Evolutionary conservation across 1,140 invertebrate genomes (phyloP), one percentile per base, ranked within the genome.

Genomic region (Caenorhabditis elegans): DNA sequence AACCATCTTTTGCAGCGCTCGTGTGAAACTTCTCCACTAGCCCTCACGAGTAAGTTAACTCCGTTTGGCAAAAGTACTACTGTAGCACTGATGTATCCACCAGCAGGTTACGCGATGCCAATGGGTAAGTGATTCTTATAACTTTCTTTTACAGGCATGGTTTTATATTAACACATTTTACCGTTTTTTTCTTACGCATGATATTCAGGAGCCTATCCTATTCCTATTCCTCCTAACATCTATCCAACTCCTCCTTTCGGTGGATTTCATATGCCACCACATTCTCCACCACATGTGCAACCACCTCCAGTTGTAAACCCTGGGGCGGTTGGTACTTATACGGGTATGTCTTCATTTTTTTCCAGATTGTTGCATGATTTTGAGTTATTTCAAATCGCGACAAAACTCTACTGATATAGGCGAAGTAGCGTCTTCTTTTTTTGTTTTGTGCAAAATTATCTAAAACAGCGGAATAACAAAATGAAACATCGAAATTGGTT

Each of bases 211-310:
- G 60, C 60, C 10, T 70, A 39, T 26, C 60, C 60, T 70, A 70
- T 70, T 70, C 60, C 60, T 70, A 36, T 70, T n/a, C 60, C 60
- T 70, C 60, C 31, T 70, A 70, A 70, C 19, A 70, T 70, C 60
- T 70, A 70, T 70, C 60, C 60, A 36, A 70, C 60, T 39, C 34
- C 60, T 70, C 60, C 60, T 34, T 24, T 51, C n/a, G 34, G 34
- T 39, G 60, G 60, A 2, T 70, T 39, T 8, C 60, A 43, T 39
- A 70, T 70, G 60, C 60, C 60, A 11, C 60, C 60, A 39, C 60
- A 70, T 17, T 17, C 60, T 70, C 60, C 60, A 39, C 60, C 60
- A 17, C 15, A 49, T 10, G 10, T 70, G 15, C 60, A 31, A 70
- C 60, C 60, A 5, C 60, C 60, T 1, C 46, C 28, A n/a, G 31